Evolutionary conservation across 2,113 vertebrate genomes (phyloP).

Genomic region (Peromyscus polionotus): DNA sequence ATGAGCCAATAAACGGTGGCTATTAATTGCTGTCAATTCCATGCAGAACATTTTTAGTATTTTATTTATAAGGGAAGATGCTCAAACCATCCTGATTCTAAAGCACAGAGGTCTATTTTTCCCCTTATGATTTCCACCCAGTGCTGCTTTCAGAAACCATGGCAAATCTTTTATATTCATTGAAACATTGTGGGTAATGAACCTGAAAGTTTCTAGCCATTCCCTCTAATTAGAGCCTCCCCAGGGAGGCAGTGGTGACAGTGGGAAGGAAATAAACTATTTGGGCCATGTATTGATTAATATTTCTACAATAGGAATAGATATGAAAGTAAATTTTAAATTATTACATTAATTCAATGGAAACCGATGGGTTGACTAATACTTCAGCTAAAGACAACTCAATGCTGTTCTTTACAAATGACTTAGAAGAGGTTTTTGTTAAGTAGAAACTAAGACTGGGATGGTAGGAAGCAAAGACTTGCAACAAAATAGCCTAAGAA

Average conservation of each 20-base stretch:
- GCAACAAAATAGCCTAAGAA: not conserved
- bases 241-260: slow-evolving; percentile 24
- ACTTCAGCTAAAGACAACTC: not conserved
- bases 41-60: slow-evolving; percentile 23
- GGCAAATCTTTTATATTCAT: slow-evolving; percentile 65
- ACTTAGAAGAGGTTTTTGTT: not conserved
- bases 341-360: slow-evolving; percentile 37
- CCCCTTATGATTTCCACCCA: slow-evolving; percentile 27
- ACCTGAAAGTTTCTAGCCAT: slow-evolving; percentile 71
- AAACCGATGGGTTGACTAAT: slow-evolving; percentile 7
- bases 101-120: slow-evolving; percentile 9
- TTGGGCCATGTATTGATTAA: slow-evolving; percentile 59
- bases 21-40: slow-evolving; percentile 16
- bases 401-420: not conserved
- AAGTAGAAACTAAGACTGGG: not conserved
- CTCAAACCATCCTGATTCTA: not conserved
- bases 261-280: not conserved
- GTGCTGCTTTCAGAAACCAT: slow-evolving; percentile 52
- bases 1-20: not conserved
- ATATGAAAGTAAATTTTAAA: slow-evolving; percentile 49
- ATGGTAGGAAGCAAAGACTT: not conserved
- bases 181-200: slow-evolving; percentile 66
- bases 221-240: slow-evolving; percentile 69
- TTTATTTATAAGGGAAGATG: slow-evolving; percentile 59
- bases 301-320: not conserved